A percentile compares a stretch with the other conserved stretches of the same genome.
Conservation (phyloP, 2,797 vertebrate genomes). For the Ibycter americanus region DNA sequence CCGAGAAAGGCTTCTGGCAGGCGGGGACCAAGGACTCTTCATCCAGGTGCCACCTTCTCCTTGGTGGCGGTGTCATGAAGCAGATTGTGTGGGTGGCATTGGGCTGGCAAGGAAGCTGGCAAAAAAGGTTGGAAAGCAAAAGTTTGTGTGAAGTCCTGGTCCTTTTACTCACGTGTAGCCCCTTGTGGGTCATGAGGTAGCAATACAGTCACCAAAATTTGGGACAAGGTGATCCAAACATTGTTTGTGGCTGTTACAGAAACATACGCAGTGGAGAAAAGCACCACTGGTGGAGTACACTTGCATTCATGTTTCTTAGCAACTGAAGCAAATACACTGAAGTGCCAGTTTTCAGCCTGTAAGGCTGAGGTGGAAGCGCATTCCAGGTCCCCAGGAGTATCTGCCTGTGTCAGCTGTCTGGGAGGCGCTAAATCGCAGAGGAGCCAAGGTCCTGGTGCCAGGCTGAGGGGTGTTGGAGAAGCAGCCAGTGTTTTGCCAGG, state of each 20-base stretch:
- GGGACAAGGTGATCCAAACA: neutral
- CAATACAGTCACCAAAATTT: neutral
- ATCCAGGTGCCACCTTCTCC: neutral
- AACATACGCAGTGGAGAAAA: neutral
- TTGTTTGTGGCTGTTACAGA: neutral
- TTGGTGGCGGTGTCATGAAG: accelerated
- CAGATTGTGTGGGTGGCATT: neutral
- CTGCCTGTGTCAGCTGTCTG: neutral
- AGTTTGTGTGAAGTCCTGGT: neutral
- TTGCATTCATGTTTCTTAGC: neutral
- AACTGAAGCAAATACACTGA: neutral
- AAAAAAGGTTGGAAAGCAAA: neutral
- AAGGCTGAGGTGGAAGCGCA: neutral
- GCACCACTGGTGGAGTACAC: neutral
- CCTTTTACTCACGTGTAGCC: neutral
- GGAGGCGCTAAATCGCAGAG: neutral
- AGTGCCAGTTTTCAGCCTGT: neutral
- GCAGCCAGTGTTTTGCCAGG: neutral
- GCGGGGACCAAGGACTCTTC: neutral
- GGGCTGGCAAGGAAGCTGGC: neutral
- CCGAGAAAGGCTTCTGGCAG: neutral
- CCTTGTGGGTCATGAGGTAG: neutral
- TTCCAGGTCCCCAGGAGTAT: neutral
- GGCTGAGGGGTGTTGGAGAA: neutral
- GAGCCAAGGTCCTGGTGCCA: neutral